A percentile compares a stretch with the other conserved stretches of the same genome.
Evolutionary conservation across 2,888 invertebrate genomes (phyloP).

Genomic region (Lapara coniferarum): DNA sequence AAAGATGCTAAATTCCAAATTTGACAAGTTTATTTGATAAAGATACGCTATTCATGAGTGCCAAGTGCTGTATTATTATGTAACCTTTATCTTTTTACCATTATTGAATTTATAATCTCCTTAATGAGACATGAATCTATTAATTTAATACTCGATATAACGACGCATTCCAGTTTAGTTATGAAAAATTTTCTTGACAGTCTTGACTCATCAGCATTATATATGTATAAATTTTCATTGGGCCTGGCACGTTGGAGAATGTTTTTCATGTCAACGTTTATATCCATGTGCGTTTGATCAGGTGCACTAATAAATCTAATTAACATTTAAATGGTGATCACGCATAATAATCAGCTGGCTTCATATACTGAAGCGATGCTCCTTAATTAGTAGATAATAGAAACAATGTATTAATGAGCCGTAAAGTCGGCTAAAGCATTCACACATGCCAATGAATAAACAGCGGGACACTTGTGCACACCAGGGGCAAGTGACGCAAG

Average conservation of each 20-base stretch:
- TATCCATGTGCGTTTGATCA: constrained; percentile 65
- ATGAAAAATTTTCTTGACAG: constrained; percentile 44
- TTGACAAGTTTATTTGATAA: constrained; percentile 17
- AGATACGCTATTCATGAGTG: constrained; percentile 12
- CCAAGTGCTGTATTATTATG: constrained; percentile 21
- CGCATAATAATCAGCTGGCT: constrained; percentile 80
- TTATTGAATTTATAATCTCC: constrained; percentile 20
- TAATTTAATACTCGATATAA: constrained; percentile 21
- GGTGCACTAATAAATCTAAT: constrained; percentile 77
- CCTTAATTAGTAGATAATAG: constrained; percentile 78
- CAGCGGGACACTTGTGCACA: constrained; percentile 66
- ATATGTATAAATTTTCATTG: constrained; percentile 48
- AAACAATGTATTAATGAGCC: constrained; percentile 64
- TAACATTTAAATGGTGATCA: constrained; percentile 82
- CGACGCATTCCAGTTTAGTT: constrained; percentile 12
- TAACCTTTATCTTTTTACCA: constrained; percentile 16
- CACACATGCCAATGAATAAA: constrained; percentile 52
- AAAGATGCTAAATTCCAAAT: constrained; percentile 6
- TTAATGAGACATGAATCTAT: constrained; percentile 27
- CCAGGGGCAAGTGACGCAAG: constrained; percentile 58
- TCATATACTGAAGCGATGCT: constrained; percentile 69
- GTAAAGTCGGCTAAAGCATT: constrained; percentile 63
- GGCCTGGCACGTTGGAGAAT: constrained; percentile 42
- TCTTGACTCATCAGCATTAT: constrained; percentile 45
- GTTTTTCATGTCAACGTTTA: constrained; percentile 52